Evolutionary conservation across 2,888 invertebrate species (phyloP).

Genomic region (Drepanosiphum platanoidis): DNA sequence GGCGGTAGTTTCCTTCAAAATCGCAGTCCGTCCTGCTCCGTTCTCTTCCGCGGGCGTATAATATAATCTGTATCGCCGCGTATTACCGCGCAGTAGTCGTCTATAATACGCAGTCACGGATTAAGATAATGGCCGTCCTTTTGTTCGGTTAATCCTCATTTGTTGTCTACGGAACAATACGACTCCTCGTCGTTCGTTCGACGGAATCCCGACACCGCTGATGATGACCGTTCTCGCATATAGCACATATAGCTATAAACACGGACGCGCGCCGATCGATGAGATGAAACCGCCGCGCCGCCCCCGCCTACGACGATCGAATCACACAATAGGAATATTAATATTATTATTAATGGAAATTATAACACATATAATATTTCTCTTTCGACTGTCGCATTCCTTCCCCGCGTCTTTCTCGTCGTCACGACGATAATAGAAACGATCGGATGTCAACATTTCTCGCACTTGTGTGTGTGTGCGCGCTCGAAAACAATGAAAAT

Average conservation of each 20-base stretch:
- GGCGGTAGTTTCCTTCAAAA: conserved; percentile 37
- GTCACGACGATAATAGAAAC: too few species aligned
- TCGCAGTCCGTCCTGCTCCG: not conserved
- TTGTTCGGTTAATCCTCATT: conserved; percentile 25
- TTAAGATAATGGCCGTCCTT: conserved; percentile 40
- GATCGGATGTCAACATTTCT: too few species aligned
- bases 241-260: not conserved
- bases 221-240: too few species aligned
- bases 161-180: conserved; percentile 35
- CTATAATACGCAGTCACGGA: conserved; percentile 36
- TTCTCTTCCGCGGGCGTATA: too few species aligned
- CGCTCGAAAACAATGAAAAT: too few species aligned
- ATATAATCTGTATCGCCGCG: conserved; percentile 25
- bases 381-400: too few species aligned
- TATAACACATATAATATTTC: too few species aligned
- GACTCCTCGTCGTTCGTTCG: not conserved
- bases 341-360: too few species aligned
- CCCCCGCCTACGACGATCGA: too few species aligned
- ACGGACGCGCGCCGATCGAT: not conserved
- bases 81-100: too few species aligned
- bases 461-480: too few species aligned
- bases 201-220: not conserved
- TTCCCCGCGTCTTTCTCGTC: not conserved
- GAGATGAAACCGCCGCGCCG: not conserved
- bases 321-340: too few species aligned